These are phyloP conservation scores for Melanaphis sacchari DNA, from an alignment of 1,140 invertebrate species.

Conservation along the genomic window DNA sequence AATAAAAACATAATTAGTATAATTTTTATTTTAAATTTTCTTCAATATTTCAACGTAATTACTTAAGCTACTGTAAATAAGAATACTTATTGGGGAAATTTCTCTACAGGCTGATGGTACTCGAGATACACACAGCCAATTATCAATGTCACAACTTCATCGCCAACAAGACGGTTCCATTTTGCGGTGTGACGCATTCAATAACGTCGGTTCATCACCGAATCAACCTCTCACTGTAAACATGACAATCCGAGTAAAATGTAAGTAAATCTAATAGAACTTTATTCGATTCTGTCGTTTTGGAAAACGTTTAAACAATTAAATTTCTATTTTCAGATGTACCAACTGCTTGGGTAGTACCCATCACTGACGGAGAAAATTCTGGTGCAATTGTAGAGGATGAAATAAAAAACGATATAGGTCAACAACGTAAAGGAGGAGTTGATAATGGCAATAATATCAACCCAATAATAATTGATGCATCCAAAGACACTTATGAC, in stretches of 20 bases:
- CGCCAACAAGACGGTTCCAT: conserved; percentile 81
- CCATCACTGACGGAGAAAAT: conserved; percentile 1
- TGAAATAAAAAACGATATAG: conserved; percentile 10
- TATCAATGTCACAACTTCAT: conserved; percentile 76
- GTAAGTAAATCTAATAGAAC: neutral
- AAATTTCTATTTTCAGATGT: neutral
- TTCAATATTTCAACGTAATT: neutral
- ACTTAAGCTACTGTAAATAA: neutral
- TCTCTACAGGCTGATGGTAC: conserved; percentile 74
- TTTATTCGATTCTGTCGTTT: neutral
- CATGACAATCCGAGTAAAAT: conserved; percentile 53
- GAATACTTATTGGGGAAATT: neutral
- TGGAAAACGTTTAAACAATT: neutral
- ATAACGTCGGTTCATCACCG: conserved; percentile 69
- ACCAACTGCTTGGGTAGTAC: conserved; percentile 43
- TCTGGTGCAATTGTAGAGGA: conserved; percentile 22
- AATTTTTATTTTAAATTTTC: neutral
- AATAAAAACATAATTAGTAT: neutral
- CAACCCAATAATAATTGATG: neutral
- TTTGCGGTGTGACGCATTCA: conserved; percentile 81
- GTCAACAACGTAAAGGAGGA: neutral
- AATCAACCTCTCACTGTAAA: conserved; percentile 35
- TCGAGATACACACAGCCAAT: conserved; percentile 76
- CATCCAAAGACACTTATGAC: neutral
- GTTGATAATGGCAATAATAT: neutral